phyloP scores from a whole-genome alignment of 2,797 vertebrate genomes.

The Alauda arvensis region DNA sequence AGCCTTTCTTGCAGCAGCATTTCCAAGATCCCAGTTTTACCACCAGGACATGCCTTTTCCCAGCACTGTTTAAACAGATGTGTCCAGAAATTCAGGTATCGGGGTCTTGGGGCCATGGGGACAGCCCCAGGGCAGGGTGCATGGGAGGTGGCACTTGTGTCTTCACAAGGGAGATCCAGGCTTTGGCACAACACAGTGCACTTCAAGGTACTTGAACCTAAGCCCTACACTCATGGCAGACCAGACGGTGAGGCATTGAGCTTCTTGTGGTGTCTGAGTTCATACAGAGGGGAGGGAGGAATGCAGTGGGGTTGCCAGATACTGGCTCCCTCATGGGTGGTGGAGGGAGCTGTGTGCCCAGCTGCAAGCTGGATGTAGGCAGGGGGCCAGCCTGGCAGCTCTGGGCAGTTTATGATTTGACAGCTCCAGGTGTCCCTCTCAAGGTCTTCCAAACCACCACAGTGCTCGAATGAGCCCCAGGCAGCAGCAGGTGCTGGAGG shows the following conservation, averaged over 20 bases:
- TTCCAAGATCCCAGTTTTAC: not conserved
- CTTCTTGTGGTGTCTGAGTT: not conserved
- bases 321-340: fast-evolving
- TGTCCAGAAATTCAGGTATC: not conserved
- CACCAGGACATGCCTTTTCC: not conserved
- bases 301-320: not conserved
- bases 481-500: not conserved
- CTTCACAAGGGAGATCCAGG: not conserved
- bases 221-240: not conserved
- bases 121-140: not conserved
- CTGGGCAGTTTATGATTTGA: not conserved
- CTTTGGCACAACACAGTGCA: not conserved
- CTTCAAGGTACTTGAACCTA: not conserved
- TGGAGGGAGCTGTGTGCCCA: not conserved
- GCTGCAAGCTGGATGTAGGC: not conserved
- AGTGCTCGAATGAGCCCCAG: not conserved
- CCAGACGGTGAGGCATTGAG: not conserved
- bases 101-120: not conserved
- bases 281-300: not conserved
- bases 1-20: not conserved
- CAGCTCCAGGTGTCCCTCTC: not conserved
- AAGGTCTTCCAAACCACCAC: slow-evolving; percentile 18
- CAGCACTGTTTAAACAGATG: not conserved
- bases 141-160: not conserved
- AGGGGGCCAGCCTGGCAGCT: not conserved